Conservation (phyloP, 1,140 invertebrate genomes). For the Drosophila santomea region DNA sequence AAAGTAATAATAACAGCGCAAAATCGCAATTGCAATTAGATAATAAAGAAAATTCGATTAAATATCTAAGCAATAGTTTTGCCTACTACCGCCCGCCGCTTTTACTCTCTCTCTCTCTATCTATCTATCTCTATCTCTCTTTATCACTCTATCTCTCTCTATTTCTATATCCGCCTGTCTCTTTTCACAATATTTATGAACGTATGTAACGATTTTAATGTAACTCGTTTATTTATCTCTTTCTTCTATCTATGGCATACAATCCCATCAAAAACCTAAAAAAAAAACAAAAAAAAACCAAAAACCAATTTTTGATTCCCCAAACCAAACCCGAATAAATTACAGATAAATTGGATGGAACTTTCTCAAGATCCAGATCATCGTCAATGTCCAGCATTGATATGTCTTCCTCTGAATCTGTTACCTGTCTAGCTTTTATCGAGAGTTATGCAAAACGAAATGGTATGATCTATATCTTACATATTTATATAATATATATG, state of each 20-base stretch:
- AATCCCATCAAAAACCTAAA: constrained; percentile 7
- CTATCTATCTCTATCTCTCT: constrained; percentile 39
- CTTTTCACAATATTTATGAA: constrained; percentile 40
- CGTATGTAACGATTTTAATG: constrained; percentile 45
- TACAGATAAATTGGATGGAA: constrained; percentile 97
- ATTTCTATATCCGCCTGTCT: constrained; percentile 47
- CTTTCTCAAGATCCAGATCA: constrained; percentile 97
- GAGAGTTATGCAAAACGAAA: constrained; percentile 97
- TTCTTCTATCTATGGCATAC: constrained; percentile 42
- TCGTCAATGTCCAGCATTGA: constrained; percentile 99
- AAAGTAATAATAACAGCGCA: constrained; percentile 14
- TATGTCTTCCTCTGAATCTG: constrained; percentile 97
- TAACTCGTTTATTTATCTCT: constrained; percentile 45
- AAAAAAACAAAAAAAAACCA: too few species aligned
- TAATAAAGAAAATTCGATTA: constrained; percentile 40
- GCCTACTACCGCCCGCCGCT: constrained; percentile 80
- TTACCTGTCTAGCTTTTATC: constrained; percentile 97
- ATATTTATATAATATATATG: too few species aligned
- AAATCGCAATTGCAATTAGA: constrained; percentile 39
- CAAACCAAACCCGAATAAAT: constrained; percentile 50
- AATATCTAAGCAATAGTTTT: constrained; percentile 72
- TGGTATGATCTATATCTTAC: constrained; percentile 86
- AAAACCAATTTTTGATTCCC: constrained; percentile 10
- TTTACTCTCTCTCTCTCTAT: constrained; percentile 66
- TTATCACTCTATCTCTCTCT: constrained; percentile 24